Base-by-base conservation (phyloP, 2,888 invertebrate genomes). In the Malthinus seriepunctatus region DNA sequence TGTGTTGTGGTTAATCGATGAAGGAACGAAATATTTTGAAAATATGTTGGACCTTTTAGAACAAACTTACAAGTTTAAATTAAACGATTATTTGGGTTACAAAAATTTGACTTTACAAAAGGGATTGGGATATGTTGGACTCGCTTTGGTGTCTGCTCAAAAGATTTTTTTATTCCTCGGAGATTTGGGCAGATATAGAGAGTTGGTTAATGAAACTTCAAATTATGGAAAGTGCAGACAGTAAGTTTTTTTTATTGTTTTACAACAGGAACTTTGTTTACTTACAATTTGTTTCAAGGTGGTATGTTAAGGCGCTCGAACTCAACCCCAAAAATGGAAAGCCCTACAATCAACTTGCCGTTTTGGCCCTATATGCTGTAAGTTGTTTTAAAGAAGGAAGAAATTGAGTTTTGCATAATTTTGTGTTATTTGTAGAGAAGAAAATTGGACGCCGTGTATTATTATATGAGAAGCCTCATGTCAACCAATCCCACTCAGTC, bases 361-460 rank as follows among this genome's bases (percentile, higher is more conserved):
- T 97, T 68, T 81, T 97, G 72, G 93, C 97, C 1, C 86, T 91
- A 67, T 89, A 88, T 76, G 86, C 88, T 54, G 90, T 90, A 79
- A 83, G 86, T 85, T 23, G 66, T 1, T n/a, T 7, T 3, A 3
- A 14, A 8, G 5, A 15, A 5, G 4, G 8, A 6, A 9, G 9
- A 9, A 38, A 38, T 52, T 62, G 4, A 34, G n/a, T 34, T 46
- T 62, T 31, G n/a, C 14, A 9, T 8, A 12, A 10, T 12, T 39
- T 46, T 42, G 15, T 12, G 62, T 67, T 66, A 69, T 71, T 85
- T 85, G 50, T 81, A 96, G 95, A 89, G 91, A 80, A 86, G 94
- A 73, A 94, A 93, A 82, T 82, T 97, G 65, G 97, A 97, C 78
- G 95, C 96, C n/a, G 93, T 97, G 5, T 97, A 96, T 79, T 96